These are phyloP conservation scores for Zoanthus sociatus DNA, from an alignment of 92 coral and sea anemone genomes.

Conservation along the genomic window DNA sequence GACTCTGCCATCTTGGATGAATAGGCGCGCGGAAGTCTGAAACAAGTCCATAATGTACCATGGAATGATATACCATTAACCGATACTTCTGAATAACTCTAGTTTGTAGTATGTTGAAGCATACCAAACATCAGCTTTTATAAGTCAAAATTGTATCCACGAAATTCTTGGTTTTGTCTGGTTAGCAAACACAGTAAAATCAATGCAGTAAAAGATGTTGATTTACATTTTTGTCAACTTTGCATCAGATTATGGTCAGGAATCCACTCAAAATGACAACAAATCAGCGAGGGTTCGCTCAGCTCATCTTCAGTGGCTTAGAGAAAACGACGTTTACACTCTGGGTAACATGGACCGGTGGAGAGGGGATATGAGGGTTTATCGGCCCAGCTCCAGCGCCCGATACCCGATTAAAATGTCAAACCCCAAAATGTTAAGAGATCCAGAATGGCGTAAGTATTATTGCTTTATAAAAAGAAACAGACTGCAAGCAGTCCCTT, in stretches of 20 bases:
- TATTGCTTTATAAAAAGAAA: background rate
- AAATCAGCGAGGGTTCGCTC: slow-evolving; percentile 76
- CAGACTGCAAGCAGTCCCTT: too few relatives aligned
- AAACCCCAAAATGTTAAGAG: slow-evolving; percentile 52
- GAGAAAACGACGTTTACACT: slow-evolving; percentile 73
- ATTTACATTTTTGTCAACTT: background rate
- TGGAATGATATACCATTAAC: too few relatives aligned
- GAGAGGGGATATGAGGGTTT: slow-evolving; percentile 61
- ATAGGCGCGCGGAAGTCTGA: too few relatives aligned
- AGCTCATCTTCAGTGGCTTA: slow-evolving; percentile 85
- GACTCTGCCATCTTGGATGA: too few relatives aligned
- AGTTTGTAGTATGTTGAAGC: too few relatives aligned
- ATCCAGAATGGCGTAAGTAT: slow-evolving; percentile 79
- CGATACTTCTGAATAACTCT: too few relatives aligned
- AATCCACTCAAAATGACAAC: slow-evolving; percentile 72
- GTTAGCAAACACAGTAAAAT: too few relatives aligned
- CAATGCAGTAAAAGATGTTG: too few relatives aligned
- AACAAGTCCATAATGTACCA: too few relatives aligned
- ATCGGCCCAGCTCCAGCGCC: slow-evolving; percentile 82
- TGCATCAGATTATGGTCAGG: slow-evolving; percentile 68
- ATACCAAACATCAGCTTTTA: too few relatives aligned
- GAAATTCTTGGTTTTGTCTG: too few relatives aligned
- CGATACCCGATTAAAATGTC: slow-evolving; percentile 76
- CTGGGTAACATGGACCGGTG: slow-evolving; percentile 56
- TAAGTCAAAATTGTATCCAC: too few relatives aligned